Base-by-base conservation (phyloP, 1,140 invertebrate genomes). In the Drosophila leontia region DNA sequence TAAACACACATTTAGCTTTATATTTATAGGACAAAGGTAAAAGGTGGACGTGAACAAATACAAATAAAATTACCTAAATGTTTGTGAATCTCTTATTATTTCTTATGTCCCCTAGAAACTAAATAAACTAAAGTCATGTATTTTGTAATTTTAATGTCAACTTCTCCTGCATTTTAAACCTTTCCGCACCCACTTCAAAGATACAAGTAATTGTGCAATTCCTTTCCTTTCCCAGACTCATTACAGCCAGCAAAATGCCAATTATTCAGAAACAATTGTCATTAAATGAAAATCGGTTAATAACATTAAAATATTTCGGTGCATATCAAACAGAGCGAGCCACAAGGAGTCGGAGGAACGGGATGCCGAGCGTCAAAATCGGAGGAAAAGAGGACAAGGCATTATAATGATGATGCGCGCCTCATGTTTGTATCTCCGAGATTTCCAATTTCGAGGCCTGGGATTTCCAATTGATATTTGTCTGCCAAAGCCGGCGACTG, bases 391-490 rank as follows among this genome's bases (percentile, higher is more conserved):
- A 56, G 67, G 62, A 70, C 62, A 70, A 55, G 48, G 26, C 53
- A 65, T 70, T 71, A 78, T 75, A 78, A 82, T 85, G 82, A 80
- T 68, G 68, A 80, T 68, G 68, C 72, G 57, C 71, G 37, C 45
- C 75, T 74, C 57, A 63, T 82, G 74, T 88, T 80, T 87, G 80
- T 87, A 78, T 77, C 65, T 85, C 37, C 58, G 62, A 77, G 82
- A 86, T 86, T 86, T 86, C 61, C 80, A 80, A 88, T 88, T 88
- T 88, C 63, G 80, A 79, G 59, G 65, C 60, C 39, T 70, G 68
- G 62, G 62, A 79, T 90, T 79, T 81, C 62, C 85, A 85, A 90
- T 88, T 90, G 85, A 90, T 90, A 81, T 90, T 88, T 90, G 85
- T 88, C 85, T 84, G 85, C 65, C 81, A 55, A 45, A 72, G 85